phyloP scores from a whole-genome alignment of 1,140 invertebrate species.

The Heterodera carotae region DNA sequence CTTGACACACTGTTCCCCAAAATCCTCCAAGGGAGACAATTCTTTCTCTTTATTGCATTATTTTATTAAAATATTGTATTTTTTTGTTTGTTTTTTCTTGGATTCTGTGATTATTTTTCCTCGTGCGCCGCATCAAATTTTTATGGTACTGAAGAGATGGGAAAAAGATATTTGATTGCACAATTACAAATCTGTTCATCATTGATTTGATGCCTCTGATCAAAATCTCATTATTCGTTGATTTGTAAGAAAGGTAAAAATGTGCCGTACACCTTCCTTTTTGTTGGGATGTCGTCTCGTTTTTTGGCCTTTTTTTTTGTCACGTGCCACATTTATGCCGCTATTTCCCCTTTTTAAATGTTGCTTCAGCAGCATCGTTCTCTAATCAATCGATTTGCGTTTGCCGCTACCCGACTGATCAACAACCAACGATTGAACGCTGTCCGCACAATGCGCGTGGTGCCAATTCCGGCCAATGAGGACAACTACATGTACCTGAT shows the following conservation, averaged over 20 bases:
- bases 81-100: neutral
- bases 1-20: no score
- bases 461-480: slow-evolving; percentile 34
- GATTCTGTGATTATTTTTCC: slow-evolving; percentile 6
- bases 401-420: neutral
- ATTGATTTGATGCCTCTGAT: no score
- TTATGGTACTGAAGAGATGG: neutral
- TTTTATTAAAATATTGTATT: no score
- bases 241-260: no score
- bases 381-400: neutral
- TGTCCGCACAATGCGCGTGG: slow-evolving; percentile 23
- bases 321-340: neutral
- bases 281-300: no score
- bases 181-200: neutral
- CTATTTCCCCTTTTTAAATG: neutral
- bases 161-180: neutral
- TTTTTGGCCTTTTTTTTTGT: neutral
- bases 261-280: no score
- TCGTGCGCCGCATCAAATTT: neutral
- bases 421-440: neutral
- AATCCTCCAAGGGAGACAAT: no score
- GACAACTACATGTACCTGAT: slow-evolving; percentile 41
- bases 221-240: no score
- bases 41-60: no score
- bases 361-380: neutral